Evolutionary conservation across 2,113 vertebrate species (phyloP).

Genomic region (Anseranas semipalmata): DNA sequence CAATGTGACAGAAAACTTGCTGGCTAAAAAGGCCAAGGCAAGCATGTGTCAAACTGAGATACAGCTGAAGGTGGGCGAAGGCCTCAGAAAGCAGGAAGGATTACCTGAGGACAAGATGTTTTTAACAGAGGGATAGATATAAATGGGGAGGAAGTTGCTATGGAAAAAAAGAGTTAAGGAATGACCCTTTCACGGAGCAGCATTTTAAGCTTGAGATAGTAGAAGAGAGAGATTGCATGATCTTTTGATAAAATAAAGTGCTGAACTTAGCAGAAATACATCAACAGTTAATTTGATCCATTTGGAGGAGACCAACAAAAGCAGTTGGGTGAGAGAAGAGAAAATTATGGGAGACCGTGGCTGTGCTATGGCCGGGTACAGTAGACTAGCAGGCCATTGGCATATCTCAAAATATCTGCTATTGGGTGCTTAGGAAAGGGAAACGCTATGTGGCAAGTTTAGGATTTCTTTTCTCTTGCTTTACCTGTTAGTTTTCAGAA

Average conservation of each 20-base stretch:
- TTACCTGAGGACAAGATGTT: not conserved
- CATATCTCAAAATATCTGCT: not conserved
- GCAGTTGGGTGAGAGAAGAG: not conserved
- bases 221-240: not conserved
- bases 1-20: not conserved
- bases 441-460: not conserved
- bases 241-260: not conserved
- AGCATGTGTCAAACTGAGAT: not conserved
- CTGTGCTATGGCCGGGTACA: not conserved
- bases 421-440: not conserved
- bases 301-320: not conserved
- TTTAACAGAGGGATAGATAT: not conserved
- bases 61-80: not conserved
- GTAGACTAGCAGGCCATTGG: not conserved
- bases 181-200: not conserved
- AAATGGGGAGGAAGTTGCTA: not conserved
- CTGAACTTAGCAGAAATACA: conserved; percentile 15
- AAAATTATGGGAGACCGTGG: not conserved
- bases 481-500: not conserved
- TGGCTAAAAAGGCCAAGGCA: conserved; percentile 16
- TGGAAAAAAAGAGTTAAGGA: not conserved
- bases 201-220: not conserved
- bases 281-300: conserved; percentile 1
- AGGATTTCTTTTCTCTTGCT: not conserved
- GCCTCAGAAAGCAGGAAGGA: not conserved